Evolutionary conservation across 2,797 vertebrate species (phyloP), one percentile per base, ranked within the genome.

Genomic region (Enteromius afrohamiltoni): DNA sequence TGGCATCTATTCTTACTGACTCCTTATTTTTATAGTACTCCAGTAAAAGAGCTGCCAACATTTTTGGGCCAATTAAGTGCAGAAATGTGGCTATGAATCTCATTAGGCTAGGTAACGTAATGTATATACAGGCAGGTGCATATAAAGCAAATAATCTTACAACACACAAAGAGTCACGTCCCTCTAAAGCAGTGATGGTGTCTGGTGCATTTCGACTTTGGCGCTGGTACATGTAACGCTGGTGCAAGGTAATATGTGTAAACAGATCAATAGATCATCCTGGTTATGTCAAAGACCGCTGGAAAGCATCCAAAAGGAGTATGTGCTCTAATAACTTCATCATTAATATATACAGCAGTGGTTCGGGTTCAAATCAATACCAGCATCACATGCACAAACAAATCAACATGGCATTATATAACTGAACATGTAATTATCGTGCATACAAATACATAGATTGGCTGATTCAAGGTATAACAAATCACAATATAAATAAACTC

Each of bases 361-460:
- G 77, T 75, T 76, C n/a, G 19, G 42, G 23, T 65, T 74, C 29
- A 10, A 82, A 26, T 70, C 75, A 69, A 83, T 69, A 70, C 17
- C 51, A 77, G 34, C 51, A 45, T 77, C 53, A 78, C 49, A 62
- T 70, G 65, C 19, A 8, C 42, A 69, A 77, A 37, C 51, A 69
- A 77, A 77, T 83, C 82, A 77, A 47, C 75, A 78, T 60, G 49
- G 26, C 40, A 49, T 83, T 83, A 70, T 31, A 49, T 62, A 83
- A 83, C 73, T 21, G 51, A 11, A 37, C 42, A n/a, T 51, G 8
- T 26, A 49, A 73, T 13, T 51, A 14, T 13, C 68, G 23, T 80
- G 37, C 60, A 68, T 9, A 45, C 17, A 58, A 13, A 42, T 31
- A 21, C 10, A 76, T n/a, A 55, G 7, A 68, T 10, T 16, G 34